phyloP scores from a whole-genome alignment of 30 jellyfish, hydroid and myxozoan genomes.

The Hydractinia symbiolongicarpus region DNA sequence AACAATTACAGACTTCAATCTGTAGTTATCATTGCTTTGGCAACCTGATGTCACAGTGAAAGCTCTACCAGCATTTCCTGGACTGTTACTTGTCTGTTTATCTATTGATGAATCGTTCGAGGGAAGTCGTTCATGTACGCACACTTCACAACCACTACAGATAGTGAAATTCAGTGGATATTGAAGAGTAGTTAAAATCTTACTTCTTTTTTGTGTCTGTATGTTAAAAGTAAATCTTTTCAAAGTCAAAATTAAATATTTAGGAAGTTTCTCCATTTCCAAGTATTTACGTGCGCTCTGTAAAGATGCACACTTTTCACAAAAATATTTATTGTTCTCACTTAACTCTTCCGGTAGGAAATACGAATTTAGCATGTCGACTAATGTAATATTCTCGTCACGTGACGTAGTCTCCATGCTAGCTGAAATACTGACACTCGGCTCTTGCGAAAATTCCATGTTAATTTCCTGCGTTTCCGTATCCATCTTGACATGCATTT shows the following conservation, averaged over 20 bases:
- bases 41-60: constrained; percentile 5
- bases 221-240: constrained; percentile 69
- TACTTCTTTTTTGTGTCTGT: constrained; percentile 52
- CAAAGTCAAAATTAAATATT: constrained; percentile 55
- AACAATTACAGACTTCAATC: constrained; percentile 57
- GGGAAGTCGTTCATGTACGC: background rate
- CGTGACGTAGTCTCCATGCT: constrained; percentile 14
- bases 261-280: constrained; percentile 46
- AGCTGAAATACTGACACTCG: constrained; percentile 7
- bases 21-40: constrained; percentile 17
- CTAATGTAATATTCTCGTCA: background rate
- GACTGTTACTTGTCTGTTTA: background rate
- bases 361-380: constrained; percentile 38
- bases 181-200: constrained; percentile 41
- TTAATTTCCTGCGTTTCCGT: constrained; percentile 29
- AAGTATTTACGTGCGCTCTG: constrained; percentile 67
- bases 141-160: constrained; percentile 25
- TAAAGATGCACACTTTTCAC: constrained; percentile 75
- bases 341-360: constrained; percentile 43
- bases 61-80: background rate
- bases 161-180: constrained; percentile 32
- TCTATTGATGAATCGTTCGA: background rate
- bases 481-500: constrained; percentile 6
- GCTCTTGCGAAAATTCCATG: constrained; percentile 25
- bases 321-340: constrained; percentile 57